A percentile compares a stretch with the other conserved stretches of the same genome.
Conservation (phyloP, 2,797 vertebrate species). For the Pogonophryne albipinna region DNA sequence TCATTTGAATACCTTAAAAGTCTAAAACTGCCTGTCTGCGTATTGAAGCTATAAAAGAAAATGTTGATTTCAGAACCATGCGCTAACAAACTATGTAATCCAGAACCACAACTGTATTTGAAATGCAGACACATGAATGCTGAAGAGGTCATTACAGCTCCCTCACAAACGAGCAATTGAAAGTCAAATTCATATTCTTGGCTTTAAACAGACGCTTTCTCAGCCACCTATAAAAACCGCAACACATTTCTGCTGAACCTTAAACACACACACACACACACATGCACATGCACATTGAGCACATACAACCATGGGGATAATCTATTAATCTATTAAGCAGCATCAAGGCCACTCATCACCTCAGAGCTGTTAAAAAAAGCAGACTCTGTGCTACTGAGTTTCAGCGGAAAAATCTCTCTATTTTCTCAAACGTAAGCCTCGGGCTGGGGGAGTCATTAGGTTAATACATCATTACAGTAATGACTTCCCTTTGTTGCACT, state of each 20-base stretch:
- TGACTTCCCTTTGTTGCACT: slow-evolving; percentile 32
- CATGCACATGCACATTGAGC: slow-evolving; percentile 8
- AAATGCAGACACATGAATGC: slow-evolving; percentile 38
- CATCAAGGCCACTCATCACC: slow-evolving; percentile 48
- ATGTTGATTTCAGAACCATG: slow-evolving; percentile 1
- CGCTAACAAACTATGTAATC: slow-evolving; percentile 25
- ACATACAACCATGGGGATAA: slow-evolving; percentile 27
- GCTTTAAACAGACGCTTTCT: too few relatives aligned
- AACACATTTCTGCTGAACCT: slow-evolving; percentile 11
- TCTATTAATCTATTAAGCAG: slow-evolving; percentile 59
- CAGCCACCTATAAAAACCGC: slow-evolving; percentile 8
- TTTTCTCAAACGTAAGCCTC: slow-evolving; percentile 22
- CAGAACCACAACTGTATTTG: slow-evolving; percentile 29
- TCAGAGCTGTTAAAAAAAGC: slow-evolving; percentile 44
- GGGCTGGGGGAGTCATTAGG: slow-evolving; percentile 33
- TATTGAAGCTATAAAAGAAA: slow-evolving; percentile 1
- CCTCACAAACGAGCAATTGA: slow-evolving; percentile 20
- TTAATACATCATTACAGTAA: slow-evolving; percentile 51
- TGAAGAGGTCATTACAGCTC: slow-evolving; percentile 39
- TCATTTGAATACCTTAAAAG: not conserved
- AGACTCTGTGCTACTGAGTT: slow-evolving; percentile 26
- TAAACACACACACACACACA: slow-evolving; percentile 13
- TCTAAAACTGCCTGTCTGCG: not conserved
- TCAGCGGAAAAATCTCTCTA: slow-evolving; percentile 31
- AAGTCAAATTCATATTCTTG: slow-evolving; percentile 22